phyloP scores from a whole-genome alignment of 2,888 invertebrate species.

The Trachelus stipa region DNA sequence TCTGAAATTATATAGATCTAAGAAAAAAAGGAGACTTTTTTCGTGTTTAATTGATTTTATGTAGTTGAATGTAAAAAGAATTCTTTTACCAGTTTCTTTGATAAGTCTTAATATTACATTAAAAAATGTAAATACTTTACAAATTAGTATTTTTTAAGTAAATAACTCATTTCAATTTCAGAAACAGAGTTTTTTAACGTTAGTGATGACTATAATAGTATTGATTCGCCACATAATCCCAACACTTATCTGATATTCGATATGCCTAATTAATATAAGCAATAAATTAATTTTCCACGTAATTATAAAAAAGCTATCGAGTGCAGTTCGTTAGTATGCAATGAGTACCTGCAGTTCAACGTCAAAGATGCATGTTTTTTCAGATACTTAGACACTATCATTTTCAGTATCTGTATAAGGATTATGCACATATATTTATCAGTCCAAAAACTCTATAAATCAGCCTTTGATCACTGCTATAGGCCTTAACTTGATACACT shows the following conservation, averaged over 20 bases:
- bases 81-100: background rate
- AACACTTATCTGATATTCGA: background rate
- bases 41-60: background rate
- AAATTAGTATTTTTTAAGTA: background rate
- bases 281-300: background rate
- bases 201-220: background rate
- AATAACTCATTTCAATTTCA: background rate
- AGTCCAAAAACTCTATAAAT: constrained; percentile 43
- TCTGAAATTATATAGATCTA: background rate
- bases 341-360: background rate
- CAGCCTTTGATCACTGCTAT: constrained; percentile 99
- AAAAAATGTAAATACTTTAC: background rate
- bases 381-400: background rate
- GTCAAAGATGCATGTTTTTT: background rate
- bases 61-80: background rate
- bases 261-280: background rate
- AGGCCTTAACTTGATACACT: constrained; percentile 94
- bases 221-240: background rate
- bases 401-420: background rate
- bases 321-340: background rate
- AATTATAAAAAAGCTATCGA: background rate
- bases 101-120: background rate
- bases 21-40: background rate
- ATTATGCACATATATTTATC: background rate
- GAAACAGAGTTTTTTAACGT: background rate